A percentile compares a stretch with the other conserved stretches of the same genome.
Conservation (phyloP, 2,888 invertebrate species). For the Ferdinandea cuprea region DNA sequence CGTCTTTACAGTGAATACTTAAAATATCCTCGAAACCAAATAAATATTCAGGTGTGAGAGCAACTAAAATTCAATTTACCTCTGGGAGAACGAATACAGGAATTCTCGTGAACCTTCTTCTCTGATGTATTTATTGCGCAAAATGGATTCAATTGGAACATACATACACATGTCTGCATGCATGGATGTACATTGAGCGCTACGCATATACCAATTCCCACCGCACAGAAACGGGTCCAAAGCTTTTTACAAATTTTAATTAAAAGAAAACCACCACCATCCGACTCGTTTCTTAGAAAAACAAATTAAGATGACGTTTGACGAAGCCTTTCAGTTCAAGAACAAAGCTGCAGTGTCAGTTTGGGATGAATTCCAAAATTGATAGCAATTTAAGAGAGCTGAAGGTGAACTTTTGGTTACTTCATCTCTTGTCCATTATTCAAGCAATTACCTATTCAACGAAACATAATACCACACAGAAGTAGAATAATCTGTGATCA, state of each 20-base stretch:
- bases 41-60: constrained; percentile 8
- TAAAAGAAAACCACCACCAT: constrained; percentile 9
- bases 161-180: background rate
- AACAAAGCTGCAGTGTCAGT: background rate
- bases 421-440: constrained; percentile 43
- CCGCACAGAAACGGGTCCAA: background rate
- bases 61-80: constrained; percentile 38
- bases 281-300: background rate
- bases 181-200: no score
- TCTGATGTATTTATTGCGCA: constrained; percentile 20
- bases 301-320: constrained; percentile 12
- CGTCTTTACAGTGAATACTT: constrained; percentile 10
- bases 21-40: constrained; percentile 30
- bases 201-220: background rate
- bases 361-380: background rate
- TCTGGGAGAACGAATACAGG: background rate
- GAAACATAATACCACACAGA: constrained; percentile 12
- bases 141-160: constrained; percentile 4
- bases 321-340: constrained; percentile 4
- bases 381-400: constrained; percentile 3
- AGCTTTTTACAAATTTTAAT: constrained; percentile 20
- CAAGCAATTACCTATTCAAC: constrained; percentile 32
- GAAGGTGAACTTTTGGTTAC: background rate
- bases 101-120: background rate
- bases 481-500: constrained; percentile 29